Evolutionary conservation across 37 sponge, comb jelly and placozoan genomes (phyloP), one percentile per base, ranked within the genome.

Genomic region (Theonella swinhoei): DNA sequence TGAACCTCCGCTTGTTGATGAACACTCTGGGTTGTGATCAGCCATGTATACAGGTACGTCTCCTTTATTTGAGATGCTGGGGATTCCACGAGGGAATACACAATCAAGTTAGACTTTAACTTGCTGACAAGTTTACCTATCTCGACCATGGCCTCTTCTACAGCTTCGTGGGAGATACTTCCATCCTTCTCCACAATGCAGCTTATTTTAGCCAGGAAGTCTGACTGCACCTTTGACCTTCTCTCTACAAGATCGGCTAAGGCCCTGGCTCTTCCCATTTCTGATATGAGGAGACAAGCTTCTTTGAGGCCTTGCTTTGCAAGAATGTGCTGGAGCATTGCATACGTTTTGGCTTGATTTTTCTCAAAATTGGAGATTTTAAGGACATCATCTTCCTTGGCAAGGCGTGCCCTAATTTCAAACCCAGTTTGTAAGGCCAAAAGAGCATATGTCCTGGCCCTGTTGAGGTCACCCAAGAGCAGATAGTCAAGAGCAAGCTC

Each of bases 361-460:
- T 87, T 80, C 42, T 87, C 88, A 75, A 66, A 74, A 61, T 87
- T 87, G 32, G 61, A 80, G 31, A 87, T 80, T 69, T 87, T 87
- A 25, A 87, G 42, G 8, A 41, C 47, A 65, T 87, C 88, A 54
- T 87, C 88, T 33, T 80, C 69, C 28, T 37, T 23, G 28, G 58
- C 23, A 5, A 87, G 81, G 2, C 70, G 14, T 0, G 81, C 59
- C 0, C 70, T 40, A 28, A 80, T 80, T 41, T 72, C 67, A 28
- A 72, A 33, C 8, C 72, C 60, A 20, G 81, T 81, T 31, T 66
- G n/a, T 25, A 87, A 23, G 0, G 76, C 88, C 26, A 36, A 62
- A n/a, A 65, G 37, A 22, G 69, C 76, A 86, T 72, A 79, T 72
- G 60, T 72, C 32, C 80, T 54, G 24, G 80, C 80, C 23, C 25